phyloP scores from a whole-genome alignment of 2,113 vertebrate genomes.

The Rhinichthys klamathensis region DNA sequence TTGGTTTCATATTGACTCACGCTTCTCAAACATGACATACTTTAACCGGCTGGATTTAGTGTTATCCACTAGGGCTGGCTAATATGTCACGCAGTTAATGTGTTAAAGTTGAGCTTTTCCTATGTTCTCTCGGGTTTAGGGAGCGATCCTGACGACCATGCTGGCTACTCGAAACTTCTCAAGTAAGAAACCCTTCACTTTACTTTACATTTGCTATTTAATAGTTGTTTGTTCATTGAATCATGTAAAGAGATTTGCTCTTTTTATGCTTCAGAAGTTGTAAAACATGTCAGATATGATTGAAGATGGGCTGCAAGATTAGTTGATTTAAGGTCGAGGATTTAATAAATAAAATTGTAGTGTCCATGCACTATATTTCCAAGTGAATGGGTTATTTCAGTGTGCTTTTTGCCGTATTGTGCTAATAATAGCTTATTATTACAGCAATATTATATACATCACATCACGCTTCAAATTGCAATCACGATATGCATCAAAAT shows the following conservation, averaged over 20 bases:
- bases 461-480: not conserved
- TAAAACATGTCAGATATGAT: not conserved
- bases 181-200: slow-evolving; percentile 77
- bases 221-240: not conserved
- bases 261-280: not conserved
- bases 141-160: slow-evolving; percentile 80
- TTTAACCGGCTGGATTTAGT: slow-evolving; percentile 41
- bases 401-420: not conserved
- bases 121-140: slow-evolving; percentile 35
- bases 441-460: not conserved
- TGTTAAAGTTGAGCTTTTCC: not conserved
- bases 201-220: not conserved
- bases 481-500: not conserved
- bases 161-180: slow-evolving; percentile 97
- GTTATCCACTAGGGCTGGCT: slow-evolving; percentile 30
- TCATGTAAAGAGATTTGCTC: not conserved
- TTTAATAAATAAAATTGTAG: not conserved
- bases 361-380: not conserved
- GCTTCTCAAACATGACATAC: not conserved
- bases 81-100: slow-evolving; percentile 24
- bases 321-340: not conserved
- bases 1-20: not conserved
- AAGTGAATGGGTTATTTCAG: not conserved
- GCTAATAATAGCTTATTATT: not conserved
- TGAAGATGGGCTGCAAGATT: not conserved